Evolutionary conservation across 2,113 vertebrate genomes (phyloP), one percentile per base, ranked within the genome.

Genomic region (Pholis gunnellus): DNA sequence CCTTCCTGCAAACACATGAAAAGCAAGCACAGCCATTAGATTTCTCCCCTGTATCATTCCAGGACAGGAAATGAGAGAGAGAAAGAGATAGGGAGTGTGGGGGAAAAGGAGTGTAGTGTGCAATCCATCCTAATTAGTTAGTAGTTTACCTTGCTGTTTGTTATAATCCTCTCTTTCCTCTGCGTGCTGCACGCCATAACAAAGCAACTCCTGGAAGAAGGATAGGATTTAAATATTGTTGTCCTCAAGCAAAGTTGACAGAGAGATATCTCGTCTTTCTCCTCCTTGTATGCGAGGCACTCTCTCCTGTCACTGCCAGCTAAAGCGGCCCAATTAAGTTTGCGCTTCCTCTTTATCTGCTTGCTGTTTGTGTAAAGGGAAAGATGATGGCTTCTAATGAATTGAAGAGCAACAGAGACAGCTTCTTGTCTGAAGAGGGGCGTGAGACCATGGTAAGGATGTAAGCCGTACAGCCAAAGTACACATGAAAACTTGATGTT

Each of bases 101-200:
- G 20, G 27, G 7, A 59, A 67, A 69, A 46, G 72, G 70, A 76
- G 36, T 29, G 67, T 6, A 52, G 72, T 22, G 46, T 48, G 40
- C 70, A 75, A 83, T 80, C 66, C 71, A 79, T 86, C 78, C 88
- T 94, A 92, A 94, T 94, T 93, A 91, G 81, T 9, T 65, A 77
- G 73, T 40, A 27, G 64, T 87, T 89, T 90, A 81, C 75, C 73
- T 84, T 61, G 59, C 64, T 89, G 82, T 88, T 84, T 86, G 29
- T 91, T 84, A 72, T 86, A 86, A 90, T 89, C 63, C 66, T 61
- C 14, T 75, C 9, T 79, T 81, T 56, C 54, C 72, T 70, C 57
- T 70, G 42, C 25, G 1, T 77, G 56, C 66, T 46, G 64, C 67
- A 71, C 74, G 22, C 64, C 36, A 71, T 48, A 83, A 84, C 72